Conservation (phyloP, 1,140 invertebrate genomes). For the Halesus radiatus region DNA sequence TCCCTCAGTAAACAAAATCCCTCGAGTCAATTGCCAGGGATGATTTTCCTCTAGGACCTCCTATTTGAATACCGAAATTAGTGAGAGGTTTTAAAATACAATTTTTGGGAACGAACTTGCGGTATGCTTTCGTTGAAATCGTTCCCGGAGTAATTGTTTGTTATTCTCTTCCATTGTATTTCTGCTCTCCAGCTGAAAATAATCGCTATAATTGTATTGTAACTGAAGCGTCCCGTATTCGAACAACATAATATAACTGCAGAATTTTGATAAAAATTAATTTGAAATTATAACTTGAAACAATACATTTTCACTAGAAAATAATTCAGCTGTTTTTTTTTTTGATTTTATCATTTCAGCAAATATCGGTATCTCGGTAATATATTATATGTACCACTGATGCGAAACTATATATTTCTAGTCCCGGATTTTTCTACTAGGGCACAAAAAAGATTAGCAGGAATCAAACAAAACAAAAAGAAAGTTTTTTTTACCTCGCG, state of each 20-base stretch:
- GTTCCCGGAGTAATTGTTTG: slow-evolving; percentile 6
- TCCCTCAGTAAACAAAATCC: slow-evolving; percentile 35
- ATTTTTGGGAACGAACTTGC: background rate
- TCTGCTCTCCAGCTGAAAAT: background rate
- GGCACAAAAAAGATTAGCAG: too few species aligned
- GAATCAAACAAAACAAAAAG: too few species aligned
- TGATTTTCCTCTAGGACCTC: slow-evolving; percentile 21
- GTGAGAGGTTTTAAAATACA: slow-evolving; percentile 23
- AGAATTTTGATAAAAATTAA: background rate
- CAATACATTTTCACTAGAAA: too few species aligned
- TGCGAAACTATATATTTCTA: too few species aligned
- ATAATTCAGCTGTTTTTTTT: too few species aligned
- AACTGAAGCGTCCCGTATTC: background rate
- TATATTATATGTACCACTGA: too few species aligned
- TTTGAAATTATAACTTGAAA: background rate
- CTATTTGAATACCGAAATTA: slow-evolving; percentile 34
- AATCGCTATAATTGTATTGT: background rate
- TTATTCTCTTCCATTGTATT: background rate
- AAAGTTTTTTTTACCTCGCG: too few species aligned
- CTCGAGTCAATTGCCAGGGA: slow-evolving; percentile 32
- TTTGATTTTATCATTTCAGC: too few species aligned
- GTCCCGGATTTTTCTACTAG: too few species aligned
- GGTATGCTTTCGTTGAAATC: background rate
- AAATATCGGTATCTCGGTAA: too few species aligned
- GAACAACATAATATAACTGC: background rate